These are phyloP conservation scores for Gobius niger DNA, from an alignment of 2,113 vertebrate genomes.

Conservation along the genomic window DNA sequence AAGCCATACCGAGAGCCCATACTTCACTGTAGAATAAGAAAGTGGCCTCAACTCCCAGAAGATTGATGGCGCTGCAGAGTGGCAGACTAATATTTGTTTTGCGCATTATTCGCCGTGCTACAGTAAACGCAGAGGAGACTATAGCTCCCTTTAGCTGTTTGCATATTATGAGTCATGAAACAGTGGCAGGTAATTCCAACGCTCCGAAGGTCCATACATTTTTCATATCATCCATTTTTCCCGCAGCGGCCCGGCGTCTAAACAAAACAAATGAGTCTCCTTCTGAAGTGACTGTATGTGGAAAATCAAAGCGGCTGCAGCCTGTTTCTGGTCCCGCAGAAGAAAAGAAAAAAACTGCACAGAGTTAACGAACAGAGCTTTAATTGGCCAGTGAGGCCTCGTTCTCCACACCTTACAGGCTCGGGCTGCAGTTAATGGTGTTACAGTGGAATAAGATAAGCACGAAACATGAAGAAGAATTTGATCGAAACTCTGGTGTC, in stretches of 20 bases:
- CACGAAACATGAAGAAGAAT: too few species aligned
- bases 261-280: constrained; percentile 69
- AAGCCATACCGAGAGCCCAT: background rate
- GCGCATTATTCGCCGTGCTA: constrained; percentile 29
- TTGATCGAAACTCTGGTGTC: too few species aligned
- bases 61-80: constrained; percentile 23
- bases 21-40: background rate
- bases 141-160: constrained; percentile 62
- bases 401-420: too few species aligned
- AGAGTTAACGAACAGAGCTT: too few species aligned
- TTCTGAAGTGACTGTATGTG: constrained; percentile 34
- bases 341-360: too few species aligned
- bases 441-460: too few species aligned
- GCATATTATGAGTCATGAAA: constrained; percentile 74
- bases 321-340: constrained; percentile 8
- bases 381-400: too few species aligned
- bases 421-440: too few species aligned
- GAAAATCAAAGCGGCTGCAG: constrained; percentile 17
- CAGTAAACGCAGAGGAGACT: constrained; percentile 48
- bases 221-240: constrained; percentile 72
- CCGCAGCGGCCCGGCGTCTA: constrained; percentile 57
- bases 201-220: constrained; percentile 69
- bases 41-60: background rate
- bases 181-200: constrained; percentile 77
- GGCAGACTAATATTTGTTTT: constrained; percentile 37